Conservation (phyloP, 2,888 invertebrate species). For the Cyrtodaria siliqua region DNA sequence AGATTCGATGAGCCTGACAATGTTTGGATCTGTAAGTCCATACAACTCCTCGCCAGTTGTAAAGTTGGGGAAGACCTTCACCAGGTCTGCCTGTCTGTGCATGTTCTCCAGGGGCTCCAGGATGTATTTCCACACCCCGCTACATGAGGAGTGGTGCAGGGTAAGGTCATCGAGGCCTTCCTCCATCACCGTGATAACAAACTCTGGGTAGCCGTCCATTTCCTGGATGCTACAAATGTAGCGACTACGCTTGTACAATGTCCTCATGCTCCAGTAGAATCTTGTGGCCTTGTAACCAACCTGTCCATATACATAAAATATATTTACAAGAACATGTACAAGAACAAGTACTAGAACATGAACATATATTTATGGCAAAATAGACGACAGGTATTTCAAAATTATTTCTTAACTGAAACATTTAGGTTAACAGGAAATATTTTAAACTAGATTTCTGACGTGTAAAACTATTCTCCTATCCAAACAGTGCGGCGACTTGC, state of each 20-base stretch:
- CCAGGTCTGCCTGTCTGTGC: constrained; percentile 90
- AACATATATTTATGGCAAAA: too few species aligned
- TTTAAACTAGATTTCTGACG: too few species aligned
- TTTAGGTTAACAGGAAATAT: too few species aligned
- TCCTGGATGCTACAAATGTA: constrained; percentile 98
- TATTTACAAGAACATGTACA: too few species aligned
- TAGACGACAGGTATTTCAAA: too few species aligned
- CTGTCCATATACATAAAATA: too few species aligned
- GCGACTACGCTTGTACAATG: constrained; percentile 94
- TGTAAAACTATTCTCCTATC: too few species aligned
- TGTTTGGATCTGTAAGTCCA: constrained; percentile 97
- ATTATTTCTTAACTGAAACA: too few species aligned
- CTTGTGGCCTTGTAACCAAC: constrained; percentile 89
- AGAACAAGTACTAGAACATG: too few species aligned
- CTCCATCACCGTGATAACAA: constrained; percentile 94
- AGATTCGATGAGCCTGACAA: constrained; percentile 98
- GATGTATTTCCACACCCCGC: constrained; percentile 94
- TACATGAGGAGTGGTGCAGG: constrained; percentile 83
- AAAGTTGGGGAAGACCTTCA: constrained; percentile 96
- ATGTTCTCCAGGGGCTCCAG: constrained; percentile 93
- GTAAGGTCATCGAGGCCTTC: constrained; percentile 85
- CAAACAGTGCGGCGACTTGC: too few species aligned
- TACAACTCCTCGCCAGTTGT: constrained; percentile 98
- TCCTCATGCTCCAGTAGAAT: constrained; percentile 98
- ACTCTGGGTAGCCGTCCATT: constrained; percentile 94